phyloP scores from a whole-genome alignment of 1,140 invertebrate species.

The Pseudobourletiella spinata region DNA sequence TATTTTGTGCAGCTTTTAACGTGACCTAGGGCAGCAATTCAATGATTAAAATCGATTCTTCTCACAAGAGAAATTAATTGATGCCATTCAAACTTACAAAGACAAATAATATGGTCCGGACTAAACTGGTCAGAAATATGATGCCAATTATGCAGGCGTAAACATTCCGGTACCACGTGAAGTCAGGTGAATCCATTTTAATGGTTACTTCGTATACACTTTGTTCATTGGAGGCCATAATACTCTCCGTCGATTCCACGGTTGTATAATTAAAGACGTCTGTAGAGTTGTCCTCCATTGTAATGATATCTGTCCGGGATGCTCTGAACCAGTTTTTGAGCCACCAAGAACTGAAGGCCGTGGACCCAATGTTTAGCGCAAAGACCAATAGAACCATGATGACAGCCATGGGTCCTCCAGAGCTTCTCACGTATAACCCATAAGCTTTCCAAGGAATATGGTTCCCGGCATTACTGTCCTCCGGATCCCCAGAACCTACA shows the following conservation, averaged over 20 bases:
- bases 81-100: too few relatives aligned
- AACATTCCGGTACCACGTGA: slow-evolving; percentile 45
- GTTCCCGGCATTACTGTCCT: too few relatives aligned
- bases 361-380: slow-evolving; percentile 49
- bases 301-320: background rate
- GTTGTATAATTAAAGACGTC: background rate
- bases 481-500: too few relatives aligned
- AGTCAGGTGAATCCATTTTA: slow-evolving; percentile 46
- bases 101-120: slow-evolving; percentile 52
- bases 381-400: slow-evolving; percentile 49
- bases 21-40: too few relatives aligned
- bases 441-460: slow-evolving; percentile 45
- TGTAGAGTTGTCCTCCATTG: background rate
- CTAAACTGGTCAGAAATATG: slow-evolving; percentile 48
- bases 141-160: slow-evolving; percentile 46
- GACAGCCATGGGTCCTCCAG: slow-evolving; percentile 50
- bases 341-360: slow-evolving; percentile 57
- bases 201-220: slow-evolving; percentile 14
- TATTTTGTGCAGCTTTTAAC: slow-evolving; percentile 51
- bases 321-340: slow-evolving; percentile 53
- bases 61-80: too few relatives aligned
- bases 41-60: too few relatives aligned
- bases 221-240: background rate
- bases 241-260: background rate
- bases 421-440: slow-evolving; percentile 51